phyloP scores from a whole-genome alignment of 2,113 vertebrate genomes.

The Steatornis caripensis region DNA sequence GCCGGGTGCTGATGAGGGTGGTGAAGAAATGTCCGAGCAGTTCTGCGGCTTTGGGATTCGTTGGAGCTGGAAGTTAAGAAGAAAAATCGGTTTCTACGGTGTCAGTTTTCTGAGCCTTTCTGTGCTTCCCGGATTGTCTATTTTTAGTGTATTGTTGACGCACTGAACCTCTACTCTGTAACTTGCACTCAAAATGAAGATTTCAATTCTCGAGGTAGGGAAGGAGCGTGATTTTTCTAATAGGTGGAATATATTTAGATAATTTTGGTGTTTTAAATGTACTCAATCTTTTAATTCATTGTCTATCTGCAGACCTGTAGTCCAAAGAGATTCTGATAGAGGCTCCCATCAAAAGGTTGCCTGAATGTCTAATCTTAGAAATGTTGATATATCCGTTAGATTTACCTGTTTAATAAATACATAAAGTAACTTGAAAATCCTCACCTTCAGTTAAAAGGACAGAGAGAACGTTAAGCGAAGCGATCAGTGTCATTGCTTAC shows the following conservation, averaged over 20 bases:
- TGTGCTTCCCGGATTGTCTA: neutral
- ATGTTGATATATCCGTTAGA: rapidly evolving
- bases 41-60: neutral
- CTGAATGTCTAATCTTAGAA: neutral
- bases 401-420: neutral
- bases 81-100: neutral
- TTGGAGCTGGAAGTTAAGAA: neutral
- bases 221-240: neutral
- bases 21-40: neutral
- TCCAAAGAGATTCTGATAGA: neutral
- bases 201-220: neutral
- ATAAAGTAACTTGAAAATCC: neutral
- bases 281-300: neutral
- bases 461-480: neutral
- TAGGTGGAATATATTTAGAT: neutral
- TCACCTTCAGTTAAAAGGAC: neutral
- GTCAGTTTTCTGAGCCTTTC: neutral
- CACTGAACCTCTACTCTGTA: neutral
- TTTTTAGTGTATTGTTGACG: neutral
- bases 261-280: neutral
- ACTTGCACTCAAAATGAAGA: neutral
- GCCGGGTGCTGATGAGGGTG: neutral
- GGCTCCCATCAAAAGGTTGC: neutral
- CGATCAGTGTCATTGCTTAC: neutral
- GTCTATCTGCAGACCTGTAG: neutral